A percentile compares a stretch with the other conserved stretches of the same genome.
phyloP scores from a whole-genome alignment of 2,113 vertebrate genomes.

The Phylloscopus trochilus region DNA sequence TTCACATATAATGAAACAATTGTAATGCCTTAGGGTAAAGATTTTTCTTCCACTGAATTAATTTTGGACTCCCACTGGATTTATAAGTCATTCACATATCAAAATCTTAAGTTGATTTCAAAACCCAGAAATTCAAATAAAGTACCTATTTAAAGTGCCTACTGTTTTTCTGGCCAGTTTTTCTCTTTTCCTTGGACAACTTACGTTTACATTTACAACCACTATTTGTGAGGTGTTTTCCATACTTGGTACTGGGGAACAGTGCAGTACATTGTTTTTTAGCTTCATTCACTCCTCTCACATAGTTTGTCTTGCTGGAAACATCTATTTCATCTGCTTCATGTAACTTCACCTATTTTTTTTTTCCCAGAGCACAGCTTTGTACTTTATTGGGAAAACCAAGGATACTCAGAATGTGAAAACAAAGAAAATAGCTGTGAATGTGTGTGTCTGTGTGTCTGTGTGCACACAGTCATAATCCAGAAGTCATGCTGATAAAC shows the following conservation, averaged over 20 bases:
- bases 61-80: not conserved
- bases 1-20: not conserved
- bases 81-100: not conserved
- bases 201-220: not conserved
- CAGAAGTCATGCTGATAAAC: slow-evolving; percentile 26
- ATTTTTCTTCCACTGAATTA: not conserved
- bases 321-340: not conserved
- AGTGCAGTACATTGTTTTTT: not conserved
- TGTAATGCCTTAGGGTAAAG: not conserved
- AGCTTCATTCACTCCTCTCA: not conserved
- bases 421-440: slow-evolving; percentile 12
- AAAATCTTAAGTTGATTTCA: slow-evolving; percentile 8
- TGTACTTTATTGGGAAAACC: not conserved
- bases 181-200: not conserved
- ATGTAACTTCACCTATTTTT: not conserved
- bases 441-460: not conserved
- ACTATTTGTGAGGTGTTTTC: not conserved
- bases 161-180: not conserved
- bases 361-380: not conserved
- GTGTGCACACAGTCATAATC: not conserved
- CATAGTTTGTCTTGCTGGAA: not conserved
- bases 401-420: not conserved
- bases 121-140: not conserved
- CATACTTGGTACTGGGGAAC: not conserved
- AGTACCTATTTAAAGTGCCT: not conserved